Conservation (phyloP, 1,140 invertebrate species). For the Drosophila santomea region DNA sequence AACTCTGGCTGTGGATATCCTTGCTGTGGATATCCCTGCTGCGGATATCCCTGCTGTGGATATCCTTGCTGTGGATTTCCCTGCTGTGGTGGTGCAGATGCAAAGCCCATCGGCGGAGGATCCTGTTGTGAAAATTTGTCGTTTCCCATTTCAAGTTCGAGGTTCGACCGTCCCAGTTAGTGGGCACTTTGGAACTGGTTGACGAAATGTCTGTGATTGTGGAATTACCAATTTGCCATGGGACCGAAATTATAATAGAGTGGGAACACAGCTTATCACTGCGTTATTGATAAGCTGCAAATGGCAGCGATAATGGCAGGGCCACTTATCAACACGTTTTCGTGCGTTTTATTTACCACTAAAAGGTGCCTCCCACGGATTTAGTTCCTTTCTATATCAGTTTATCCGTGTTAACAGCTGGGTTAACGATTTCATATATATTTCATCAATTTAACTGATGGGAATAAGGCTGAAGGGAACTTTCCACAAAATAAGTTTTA, state of each 20-base stretch:
- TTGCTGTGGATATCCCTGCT: conserved; percentile 6
- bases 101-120: conserved; percentile 13
- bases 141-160: conserved; percentile 12
- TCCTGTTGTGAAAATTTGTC: conserved; percentile 1
- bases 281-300: conserved; percentile 19
- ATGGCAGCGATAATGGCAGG: conserved; percentile 22
- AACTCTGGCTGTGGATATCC: conserved; percentile 33
- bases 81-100: conserved; percentile 13
- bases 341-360: background rate
- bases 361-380: background rate
- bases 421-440: background rate
- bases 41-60: background rate
- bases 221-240: conserved; percentile 11
- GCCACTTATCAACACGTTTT: conserved; percentile 12
- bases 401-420: background rate
- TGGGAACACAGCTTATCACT: conserved; percentile 13
- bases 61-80: background rate
- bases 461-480: background rate
- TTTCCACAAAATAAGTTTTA: background rate
- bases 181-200: conserved; percentile 16
- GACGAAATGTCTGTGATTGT: conserved; percentile 7
- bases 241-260: conserved; percentile 12
- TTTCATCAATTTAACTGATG: background rate
- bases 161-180: background rate
- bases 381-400: background rate